Evolutionary conservation across 2,888 invertebrate genomes (phyloP), one percentile per base, ranked within the genome.

Genomic region (Orthosia gracilis): DNA sequence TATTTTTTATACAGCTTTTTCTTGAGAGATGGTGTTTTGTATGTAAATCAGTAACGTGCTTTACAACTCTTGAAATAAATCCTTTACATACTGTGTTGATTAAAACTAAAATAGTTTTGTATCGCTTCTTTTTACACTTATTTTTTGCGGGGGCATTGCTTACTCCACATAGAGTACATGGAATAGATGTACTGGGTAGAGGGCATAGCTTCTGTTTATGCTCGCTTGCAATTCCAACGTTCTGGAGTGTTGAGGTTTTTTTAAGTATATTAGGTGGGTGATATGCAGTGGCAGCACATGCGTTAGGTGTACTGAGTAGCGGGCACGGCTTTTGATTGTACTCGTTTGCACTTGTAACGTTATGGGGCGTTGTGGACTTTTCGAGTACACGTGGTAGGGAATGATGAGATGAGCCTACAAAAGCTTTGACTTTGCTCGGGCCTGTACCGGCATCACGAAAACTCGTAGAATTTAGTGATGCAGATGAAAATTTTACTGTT

Each of bases 1-100:
- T 45, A 73, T 86, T 84, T 73, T 88, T 90, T 5, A 89, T 17
- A n/a, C 66, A 64, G 45, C 17, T 64, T 83, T 82, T 82, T 40
- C 83, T 69, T 26, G 59, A 45, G 54, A 31, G 15, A 17, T 23
- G 13, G 26, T 65, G 72, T 62, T 59, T 72, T 54, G n/a, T 7
- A 21, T 64, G 57, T 26, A 70, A 57, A 55, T 55, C 26, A 61
- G 57, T 58, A 58, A 79, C 9, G 31, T 57, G 62, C 15, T 52
- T 55, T 13, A 73, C 9, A 47, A 73, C 9, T 59, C 61, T 76
- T 50, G 74, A 61, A 63, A 57, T 23, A n/a, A 57, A 12, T 63
- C 18, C 59, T 17, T 11, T 23, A 59, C 21, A 64, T 40, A 9
- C 9, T 40, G 40, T 40, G 9, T 9, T 40, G 40, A 40, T 40